phyloP scores from a whole-genome alignment of 2,888 invertebrate genomes.

The Arge pagana region DNA sequence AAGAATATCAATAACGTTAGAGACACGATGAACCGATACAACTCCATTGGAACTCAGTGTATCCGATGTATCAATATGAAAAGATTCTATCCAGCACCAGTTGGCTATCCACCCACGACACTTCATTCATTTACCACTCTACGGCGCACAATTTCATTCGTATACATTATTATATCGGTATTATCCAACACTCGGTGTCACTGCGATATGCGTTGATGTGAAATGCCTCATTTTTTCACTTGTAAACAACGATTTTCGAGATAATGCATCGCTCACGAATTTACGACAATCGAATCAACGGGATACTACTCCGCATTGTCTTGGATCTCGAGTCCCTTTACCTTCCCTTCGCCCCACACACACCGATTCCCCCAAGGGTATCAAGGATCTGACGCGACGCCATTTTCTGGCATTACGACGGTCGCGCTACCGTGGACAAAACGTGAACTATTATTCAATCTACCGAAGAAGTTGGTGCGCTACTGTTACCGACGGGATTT shows the following conservation, averaged over 20 bases:
- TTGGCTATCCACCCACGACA: conserved; percentile 34
- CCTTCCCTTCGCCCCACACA: too few relatives aligned
- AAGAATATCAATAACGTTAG: conserved; percentile 43
- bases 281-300: conserved; percentile 5
- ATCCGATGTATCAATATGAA: conserved; percentile 31
- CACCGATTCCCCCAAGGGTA: too few relatives aligned
- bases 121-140: conserved; percentile 27
- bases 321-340: too few relatives aligned
- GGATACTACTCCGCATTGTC: conserved; percentile 42
- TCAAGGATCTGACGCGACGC: conserved; percentile 18
- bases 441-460: neutral
- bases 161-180: conserved; percentile 4
- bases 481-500: too few relatives aligned
- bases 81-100: conserved; percentile 6
- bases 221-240: conserved; percentile 12
- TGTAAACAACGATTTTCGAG: conserved; percentile 11
- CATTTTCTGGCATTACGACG: conserved; percentile 1
- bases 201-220: conserved; percentile 14
- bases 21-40: conserved; percentile 37
- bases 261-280: conserved; percentile 34
- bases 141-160: conserved; percentile 1
- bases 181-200: conserved; percentile 15
- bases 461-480: too few relatives aligned
- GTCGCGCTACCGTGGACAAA: neutral
- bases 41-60: conserved; percentile 43